Base-by-base conservation (phyloP, 2,113 vertebrate genomes). In the Junco hyemalis region DNA sequence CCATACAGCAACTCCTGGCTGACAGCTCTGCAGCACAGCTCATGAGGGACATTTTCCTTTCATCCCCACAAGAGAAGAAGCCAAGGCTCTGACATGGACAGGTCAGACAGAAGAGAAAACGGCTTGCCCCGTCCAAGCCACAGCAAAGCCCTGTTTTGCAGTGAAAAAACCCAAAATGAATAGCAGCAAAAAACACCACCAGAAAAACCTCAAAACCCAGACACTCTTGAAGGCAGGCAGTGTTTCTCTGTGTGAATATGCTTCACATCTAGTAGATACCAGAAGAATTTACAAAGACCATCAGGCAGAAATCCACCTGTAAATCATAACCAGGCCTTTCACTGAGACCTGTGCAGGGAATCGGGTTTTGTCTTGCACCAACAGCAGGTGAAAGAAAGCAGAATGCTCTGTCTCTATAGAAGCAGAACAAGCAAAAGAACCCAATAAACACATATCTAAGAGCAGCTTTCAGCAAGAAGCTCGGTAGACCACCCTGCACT, bases 171-270 rank as follows among this genome's bases (percentile, higher is more conserved):
- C 2, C 14, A 57, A 65, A 66, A 66, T 8, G 3, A 81, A 60
- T 4, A 51, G 9, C 5, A 53, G 25, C 7, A 59, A 76, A 45
- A 74, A 44, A 38, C 5, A 17, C 2, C 35, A 69, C n/a, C 11
- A 45, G 19, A 16, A 23, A 53, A 36, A 0, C 1, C 3, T 3
- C 21, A 38, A 56, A 26, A 6, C 2, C 1, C 14, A 70, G 28
- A 29, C 18, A 50, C 16, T 50, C 17, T 12, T 44, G 47, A 76
- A 80, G 44, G 24, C 36, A 66, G 9, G 26, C 11, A 69, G 26
- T 38, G 16, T 47, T 77, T 38, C 36, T 80, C 35, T 53, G 7
- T 50, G 10, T 72, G 29, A 91, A 38, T 25, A 26, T 23, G 10
- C 12, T 92, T 89, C 7, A 9, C 5, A 29, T n/a, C 36, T 50